Evolutionary conservation across 2,113 vertebrate genomes (phyloP), one percentile per base, ranked within the genome.

Genomic region (Phoxinus phoxinus): DNA sequence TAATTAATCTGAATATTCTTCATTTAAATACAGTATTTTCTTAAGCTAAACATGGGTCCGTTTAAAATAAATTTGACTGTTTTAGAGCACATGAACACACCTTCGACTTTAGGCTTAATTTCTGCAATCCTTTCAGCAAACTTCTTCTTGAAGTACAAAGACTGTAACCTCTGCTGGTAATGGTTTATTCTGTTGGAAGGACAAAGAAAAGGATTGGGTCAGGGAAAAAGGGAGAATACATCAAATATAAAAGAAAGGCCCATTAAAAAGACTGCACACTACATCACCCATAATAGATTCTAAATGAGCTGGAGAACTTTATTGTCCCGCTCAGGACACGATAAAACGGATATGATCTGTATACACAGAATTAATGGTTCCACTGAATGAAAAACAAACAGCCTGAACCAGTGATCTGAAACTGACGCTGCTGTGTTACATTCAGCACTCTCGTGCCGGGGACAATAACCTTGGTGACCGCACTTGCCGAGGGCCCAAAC

Each of bases 111-210:
- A 87, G 98, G 98, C 91, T 99, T 99, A 85, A 99, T 95, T 94
- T 99, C 98, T 25, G 97, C 96, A 91, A 99, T 96, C 88, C 98
- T 96, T 93, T 99, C 98, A n/a, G 98, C 97, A 96, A 99, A 99
- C 94, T 99, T 99, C 95, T 99, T 99, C 89, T 99, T 99, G 93
- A 99, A 98, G 94, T 99, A 99, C 51, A 99, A 91, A 0, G 98
- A 97, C 87, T 99, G 98, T 71, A 99, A 89, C 91, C 97, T 95
- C 93, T 99, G 98, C 92, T 99, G 98, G 92, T 99, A 99, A 93
- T 99, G 98, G 94, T 97, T 98, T 93, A 99, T 99, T 94, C 98
- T 97, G 92, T 91, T 89, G 77, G 75, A 77, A 81, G 25, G 23
- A 71, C 72, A 73, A 32, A 59, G 56, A 83, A 44, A 46, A 80